A percentile compares a stretch with the other conserved stretches of the same genome.
Conservation (phyloP, 30 jellyfish, hydroid and myxozoan species). For the Aurelia sp. region DNA sequence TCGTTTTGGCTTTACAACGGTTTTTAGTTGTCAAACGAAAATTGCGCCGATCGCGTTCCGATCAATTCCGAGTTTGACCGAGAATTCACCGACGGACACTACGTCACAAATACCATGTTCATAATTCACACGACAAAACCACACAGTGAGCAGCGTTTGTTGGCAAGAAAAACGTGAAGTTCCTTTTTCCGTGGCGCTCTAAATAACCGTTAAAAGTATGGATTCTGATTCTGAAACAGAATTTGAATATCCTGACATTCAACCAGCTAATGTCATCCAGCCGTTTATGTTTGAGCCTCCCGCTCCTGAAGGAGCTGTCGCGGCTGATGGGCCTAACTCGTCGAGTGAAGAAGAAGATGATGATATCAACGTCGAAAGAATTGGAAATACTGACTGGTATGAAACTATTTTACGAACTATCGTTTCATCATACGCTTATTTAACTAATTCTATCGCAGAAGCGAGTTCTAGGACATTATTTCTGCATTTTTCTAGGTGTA, state of each 20-base stretch:
- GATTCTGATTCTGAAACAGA: slow-evolving; percentile 10
- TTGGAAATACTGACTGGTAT: background rate
- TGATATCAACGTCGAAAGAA: background rate
- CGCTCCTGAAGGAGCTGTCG: background rate
- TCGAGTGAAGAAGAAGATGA: background rate
- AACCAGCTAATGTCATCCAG: background rate
- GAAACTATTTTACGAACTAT: background rate
- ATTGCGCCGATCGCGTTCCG: background rate
- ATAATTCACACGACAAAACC: too few relatives aligned
- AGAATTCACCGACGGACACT: too few relatives aligned
- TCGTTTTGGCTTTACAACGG: background rate
- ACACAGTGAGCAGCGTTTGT: background rate
- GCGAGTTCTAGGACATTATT: background rate
- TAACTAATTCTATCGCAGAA: background rate
- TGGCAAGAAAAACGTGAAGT: background rate
- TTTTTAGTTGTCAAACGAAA: background rate
- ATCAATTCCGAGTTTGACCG: background rate
- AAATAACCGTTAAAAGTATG: background rate
- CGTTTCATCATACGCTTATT: too few relatives aligned
- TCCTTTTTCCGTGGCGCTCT: background rate
- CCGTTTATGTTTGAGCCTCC: slow-evolving; percentile 18
- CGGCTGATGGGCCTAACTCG: too few relatives aligned
- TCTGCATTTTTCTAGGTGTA: background rate
- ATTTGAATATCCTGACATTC: background rate
- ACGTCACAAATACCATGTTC: slow-evolving; percentile 4